Evolutionary conservation across 2,888 invertebrate genomes (phyloP).

Genomic region (Erpobdella octoculata): DNA sequence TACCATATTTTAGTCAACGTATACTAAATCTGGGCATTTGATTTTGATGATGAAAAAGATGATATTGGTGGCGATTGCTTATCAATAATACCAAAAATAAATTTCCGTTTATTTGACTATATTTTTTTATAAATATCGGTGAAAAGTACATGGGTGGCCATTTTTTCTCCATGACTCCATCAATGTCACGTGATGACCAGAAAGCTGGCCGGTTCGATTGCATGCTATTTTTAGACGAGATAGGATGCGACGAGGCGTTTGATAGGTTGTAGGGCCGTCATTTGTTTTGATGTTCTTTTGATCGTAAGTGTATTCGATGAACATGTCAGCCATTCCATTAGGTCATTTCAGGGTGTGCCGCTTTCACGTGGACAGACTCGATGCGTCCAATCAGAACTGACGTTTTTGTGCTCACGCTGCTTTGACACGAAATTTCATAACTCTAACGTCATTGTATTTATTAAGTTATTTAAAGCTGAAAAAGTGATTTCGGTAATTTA

Average conservation of each 20-base stretch:
- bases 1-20: too few species aligned
- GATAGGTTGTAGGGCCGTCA: not conserved
- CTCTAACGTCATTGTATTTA: too few species aligned
- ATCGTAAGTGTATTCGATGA: too few species aligned
- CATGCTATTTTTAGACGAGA: slow-evolving; percentile 4
- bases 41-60: not conserved
- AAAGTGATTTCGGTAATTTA: too few species aligned
- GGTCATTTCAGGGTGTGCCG: too few species aligned
- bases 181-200: not conserved
- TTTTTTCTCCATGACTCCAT: not conserved
- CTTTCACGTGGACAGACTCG: too few species aligned
- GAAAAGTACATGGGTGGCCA: too few species aligned
- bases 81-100: not conserved
- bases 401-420: too few species aligned
- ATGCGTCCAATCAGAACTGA: too few species aligned
- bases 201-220: not conserved
- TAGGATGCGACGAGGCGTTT: slow-evolving; percentile 7
- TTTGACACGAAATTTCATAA: too few species aligned
- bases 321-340: too few species aligned
- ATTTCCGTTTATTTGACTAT: not conserved
- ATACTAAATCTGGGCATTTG: not conserved
- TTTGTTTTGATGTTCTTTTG: not conserved
- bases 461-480: too few species aligned
- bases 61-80: not conserved
- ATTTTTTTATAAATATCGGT: not conserved